Base-by-base conservation (phyloP, 2,888 invertebrate species). In the Prionchulus punctatus region DNA sequence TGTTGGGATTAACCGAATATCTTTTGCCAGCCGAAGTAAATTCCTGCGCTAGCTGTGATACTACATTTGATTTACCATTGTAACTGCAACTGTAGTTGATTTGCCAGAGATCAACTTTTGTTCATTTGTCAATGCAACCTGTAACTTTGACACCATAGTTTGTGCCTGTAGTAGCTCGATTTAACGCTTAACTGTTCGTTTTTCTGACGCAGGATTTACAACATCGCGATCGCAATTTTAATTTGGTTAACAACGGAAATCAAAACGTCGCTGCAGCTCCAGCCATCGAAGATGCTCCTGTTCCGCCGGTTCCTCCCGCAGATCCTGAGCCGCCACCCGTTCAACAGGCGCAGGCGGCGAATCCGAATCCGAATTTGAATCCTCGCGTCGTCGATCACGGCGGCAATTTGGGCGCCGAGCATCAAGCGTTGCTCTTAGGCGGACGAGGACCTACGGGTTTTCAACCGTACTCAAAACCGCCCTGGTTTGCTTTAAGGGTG, bases 401-500 rank as follows among this genome's bases (percentile, higher is more conserved):
- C 15, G 75, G 65, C 62, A 78, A 77, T 50, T 70, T 80, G 7
- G 89, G 85, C 0, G 88, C 86, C 0, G 89, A 85, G 0, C 90
- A 90, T 75, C 82, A 89, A 75, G 90, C 90, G 0, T 75, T 92
- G 59, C 78, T 89, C 66, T 84, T 89, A 66, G 59, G 63, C 27
- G 81, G 88, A 53, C 86, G 88, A 66, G 76, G 77, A 23, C 81
- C 84, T 26, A 68, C 71, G 31, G 85, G 86, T 27, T 88, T 85
- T 72, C 89, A 91, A 73, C 88, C 91, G 0, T 96, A 91, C 72
- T 79, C 80, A n/a, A 79, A 82, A 47, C 91, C 89, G 0, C 79
- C 81, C 12, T 84, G 84, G 77, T 91, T 94, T 72, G 80, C 82
- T 0, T 71, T 74, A 27, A 70, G 76, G 61, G 73, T 73, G 59